Conservation (phyloP, 2,888 invertebrate species). For the Phymatocera aterrima region DNA sequence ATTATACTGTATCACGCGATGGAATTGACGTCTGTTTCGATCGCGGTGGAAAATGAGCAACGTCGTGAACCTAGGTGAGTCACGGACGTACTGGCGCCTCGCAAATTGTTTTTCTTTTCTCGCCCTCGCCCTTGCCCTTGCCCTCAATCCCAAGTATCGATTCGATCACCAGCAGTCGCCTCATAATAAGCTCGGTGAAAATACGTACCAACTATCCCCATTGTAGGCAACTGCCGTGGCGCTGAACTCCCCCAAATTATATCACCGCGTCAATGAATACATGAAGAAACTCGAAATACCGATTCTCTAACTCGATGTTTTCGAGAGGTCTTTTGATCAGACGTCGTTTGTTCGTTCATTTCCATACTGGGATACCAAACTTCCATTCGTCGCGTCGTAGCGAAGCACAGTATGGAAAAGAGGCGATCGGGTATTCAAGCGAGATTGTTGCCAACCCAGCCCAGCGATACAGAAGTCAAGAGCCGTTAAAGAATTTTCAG, state of each 20-base stretch:
- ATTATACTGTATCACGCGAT: neutral
- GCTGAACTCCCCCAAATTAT: no score
- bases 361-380: no score
- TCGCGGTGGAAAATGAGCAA: neutral
- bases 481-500: no score
- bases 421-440: no score
- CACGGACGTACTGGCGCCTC: conserved; percentile 15
- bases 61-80: neutral
- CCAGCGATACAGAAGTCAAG: no score
- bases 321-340: neutral
- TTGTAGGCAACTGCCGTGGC: neutral
- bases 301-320: no score
- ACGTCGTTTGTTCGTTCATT: neutral
- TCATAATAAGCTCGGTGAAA: neutral
- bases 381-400: no score
- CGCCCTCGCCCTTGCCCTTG: neutral
- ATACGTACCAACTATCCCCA: neutral
- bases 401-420: no score
- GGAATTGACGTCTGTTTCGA: neutral
- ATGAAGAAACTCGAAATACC: no score
- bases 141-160: conserved; percentile 26
- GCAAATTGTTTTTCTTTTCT: neutral
- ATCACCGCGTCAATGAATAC: neutral
- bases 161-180: neutral
- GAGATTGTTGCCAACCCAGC: no score